Base-by-base conservation (phyloP, 2,888 invertebrate genomes). In the Podotricha telesiphe region DNA sequence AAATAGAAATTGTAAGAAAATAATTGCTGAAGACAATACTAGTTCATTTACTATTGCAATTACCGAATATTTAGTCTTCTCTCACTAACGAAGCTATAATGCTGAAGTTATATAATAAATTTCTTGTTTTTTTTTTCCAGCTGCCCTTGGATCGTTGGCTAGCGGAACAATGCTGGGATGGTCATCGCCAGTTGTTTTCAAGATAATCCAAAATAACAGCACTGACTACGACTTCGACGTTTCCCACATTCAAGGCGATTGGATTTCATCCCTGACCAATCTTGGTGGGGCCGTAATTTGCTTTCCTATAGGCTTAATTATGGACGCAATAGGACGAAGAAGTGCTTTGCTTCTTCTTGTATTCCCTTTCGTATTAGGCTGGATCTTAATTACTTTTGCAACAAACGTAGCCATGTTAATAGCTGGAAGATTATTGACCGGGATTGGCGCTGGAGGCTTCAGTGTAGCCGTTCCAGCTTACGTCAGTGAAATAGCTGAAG, bases 391-490 rank as follows among this genome's bases (percentile, higher is more conserved):
- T 20, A 94, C 96, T 64, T 96, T 95, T 87, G 95, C 96, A 0
- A 85, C 91, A 1, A 94, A 94, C 66, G 88, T 95, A 0, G 79
- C 84, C 0, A 95, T 95, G 94, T 86, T 96, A 8, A 94, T 95
- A 77, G 86, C 93, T 1, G 96, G 96, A 0, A 88, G 96, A 67
- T 94, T 96, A 58, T 90, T 97, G 47, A 95, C 95, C 4, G 97
- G 97, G 22, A 82, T 96, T 50, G 95, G 96, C 19, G 95, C 95
- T 42, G 97, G 97, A 20, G 96, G 97, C 1, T 96, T 96, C 79
- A 97, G 97, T 78, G 95, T 97, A 17, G 95, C 96, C 0, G 96
- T 96, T 0, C 98, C 98, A 0, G 94, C 98, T 73, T 98, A 97
- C 82, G 96, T 95, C 7, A 96, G 95, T 50, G 99, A 99, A 92